These are phyloP conservation scores for Trinectes maculatus DNA, from an alignment of 2,113 vertebrate species.

Conservation along the genomic window DNA sequence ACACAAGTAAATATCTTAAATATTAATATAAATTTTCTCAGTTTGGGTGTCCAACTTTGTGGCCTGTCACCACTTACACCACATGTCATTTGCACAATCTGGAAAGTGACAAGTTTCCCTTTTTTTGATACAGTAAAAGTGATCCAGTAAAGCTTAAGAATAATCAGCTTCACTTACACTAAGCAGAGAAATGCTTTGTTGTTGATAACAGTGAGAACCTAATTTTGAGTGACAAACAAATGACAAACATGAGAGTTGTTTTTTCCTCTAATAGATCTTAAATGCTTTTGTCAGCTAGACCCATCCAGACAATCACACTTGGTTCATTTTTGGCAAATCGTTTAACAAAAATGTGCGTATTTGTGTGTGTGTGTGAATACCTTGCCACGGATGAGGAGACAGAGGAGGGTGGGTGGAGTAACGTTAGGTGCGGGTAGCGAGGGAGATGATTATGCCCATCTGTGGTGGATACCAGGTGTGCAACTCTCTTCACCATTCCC, in stretches of 20 bases:
- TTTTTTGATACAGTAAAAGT: no score
- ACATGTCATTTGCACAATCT: background rate
- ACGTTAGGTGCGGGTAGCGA: slow-evolving; percentile 47
- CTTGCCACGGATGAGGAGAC: slow-evolving; percentile 44
- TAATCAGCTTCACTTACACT: no score
- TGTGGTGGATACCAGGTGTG: slow-evolving; percentile 83
- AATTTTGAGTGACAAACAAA: slow-evolving; percentile 36
- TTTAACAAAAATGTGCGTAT: slow-evolving; percentile 30
- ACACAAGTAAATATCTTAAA: no score
- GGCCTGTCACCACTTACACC: no score
- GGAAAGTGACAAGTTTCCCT: no score
- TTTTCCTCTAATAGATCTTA: slow-evolving; percentile 27
- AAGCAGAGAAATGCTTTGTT: no score
- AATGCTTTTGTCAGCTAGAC: slow-evolving; percentile 59
- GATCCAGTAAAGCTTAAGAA: no score
- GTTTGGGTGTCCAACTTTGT: background rate
- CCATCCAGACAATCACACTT: slow-evolving; percentile 42
- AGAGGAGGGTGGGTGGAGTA: slow-evolving; percentile 24
- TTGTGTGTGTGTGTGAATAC: slow-evolving; percentile 39
- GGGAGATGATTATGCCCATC: slow-evolving; percentile 82
- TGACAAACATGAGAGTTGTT: slow-evolving; percentile 29
- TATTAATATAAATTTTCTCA: no score
- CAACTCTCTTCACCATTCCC: slow-evolving; percentile 44
- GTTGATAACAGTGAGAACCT: background rate
- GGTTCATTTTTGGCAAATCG: slow-evolving; percentile 26